Conservation (phyloP, 1,140 invertebrate species). For the Leucophenga varia region DNA sequence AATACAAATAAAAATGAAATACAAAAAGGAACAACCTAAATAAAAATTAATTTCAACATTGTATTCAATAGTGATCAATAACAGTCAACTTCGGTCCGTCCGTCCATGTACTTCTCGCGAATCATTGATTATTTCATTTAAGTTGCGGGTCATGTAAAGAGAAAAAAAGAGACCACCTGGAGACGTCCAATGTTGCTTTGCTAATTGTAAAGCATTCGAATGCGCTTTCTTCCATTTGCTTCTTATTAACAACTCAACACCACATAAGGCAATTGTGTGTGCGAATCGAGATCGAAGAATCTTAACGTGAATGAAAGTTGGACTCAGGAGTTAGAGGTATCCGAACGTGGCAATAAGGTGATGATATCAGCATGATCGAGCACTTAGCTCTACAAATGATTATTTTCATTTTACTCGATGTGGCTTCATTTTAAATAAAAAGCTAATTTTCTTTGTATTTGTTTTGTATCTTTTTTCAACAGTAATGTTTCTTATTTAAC, state of each 20-base stretch:
- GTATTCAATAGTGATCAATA: conserved; percentile 46
- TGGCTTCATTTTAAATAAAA: conserved; percentile 5
- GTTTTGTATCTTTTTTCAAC: too few relatives aligned
- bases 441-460: conserved; percentile 35
- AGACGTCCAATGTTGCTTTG: conserved; percentile 24
- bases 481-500: too few relatives aligned
- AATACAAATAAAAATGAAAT: too few relatives aligned
- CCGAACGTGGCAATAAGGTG: too few relatives aligned
- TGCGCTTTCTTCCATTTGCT: too few relatives aligned
- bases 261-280: too few relatives aligned
- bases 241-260: too few relatives aligned
- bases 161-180: conserved; percentile 38
- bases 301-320: too few relatives aligned
- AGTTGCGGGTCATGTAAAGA: conserved; percentile 7
- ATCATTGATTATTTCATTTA: too few relatives aligned
- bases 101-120: too few relatives aligned
- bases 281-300: too few relatives aligned
- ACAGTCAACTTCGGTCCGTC: conserved; percentile 44
- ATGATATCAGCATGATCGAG: conserved; percentile 54
- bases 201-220: conserved; percentile 38
- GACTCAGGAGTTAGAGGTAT: too few relatives aligned
- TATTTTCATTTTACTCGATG: conserved; percentile 1
- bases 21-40: conserved; percentile 22
- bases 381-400: conserved; percentile 53
- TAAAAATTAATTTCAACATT: conserved; percentile 50